These are phyloP conservation scores for Anas bernieri DNA, from an alignment of 2,797 vertebrate genomes.

Conservation along the genomic window DNA sequence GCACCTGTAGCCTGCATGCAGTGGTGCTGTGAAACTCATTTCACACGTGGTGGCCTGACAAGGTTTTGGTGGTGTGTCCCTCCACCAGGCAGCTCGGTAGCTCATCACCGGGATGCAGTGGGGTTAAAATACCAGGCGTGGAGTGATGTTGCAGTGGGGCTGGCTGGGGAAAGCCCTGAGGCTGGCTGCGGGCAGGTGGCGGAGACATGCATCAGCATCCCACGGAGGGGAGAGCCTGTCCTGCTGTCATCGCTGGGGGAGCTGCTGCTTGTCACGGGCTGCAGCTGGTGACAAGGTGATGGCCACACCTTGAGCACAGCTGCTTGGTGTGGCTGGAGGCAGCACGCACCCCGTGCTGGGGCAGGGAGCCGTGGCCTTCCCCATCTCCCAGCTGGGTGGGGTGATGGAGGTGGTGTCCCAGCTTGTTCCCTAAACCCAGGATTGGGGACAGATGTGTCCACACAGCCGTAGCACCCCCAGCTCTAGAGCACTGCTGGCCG, in stretches of 20 bases:
- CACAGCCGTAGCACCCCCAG: not conserved
- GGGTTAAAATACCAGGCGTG: not conserved
- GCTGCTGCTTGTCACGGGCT: slow-evolving; percentile 18
- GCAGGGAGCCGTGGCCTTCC: rapidly evolving
- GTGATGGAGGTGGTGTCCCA: not conserved
- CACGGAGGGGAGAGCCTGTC: not conserved
- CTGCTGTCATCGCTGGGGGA: slow-evolving; percentile 13
- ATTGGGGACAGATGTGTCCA: not conserved
- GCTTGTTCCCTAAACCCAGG: not conserved
- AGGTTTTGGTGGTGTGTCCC: not conserved
- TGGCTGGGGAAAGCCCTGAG: too few relatives aligned
- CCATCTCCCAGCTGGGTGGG: not conserved
- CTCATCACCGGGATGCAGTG: not conserved
- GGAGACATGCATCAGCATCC: not conserved
- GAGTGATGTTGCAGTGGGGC: not conserved
- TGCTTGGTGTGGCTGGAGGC: not conserved
- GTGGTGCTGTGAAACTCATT: not conserved
- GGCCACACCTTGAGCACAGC: not conserved
- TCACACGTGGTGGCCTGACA: rapidly evolving
- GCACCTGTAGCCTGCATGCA: not conserved
- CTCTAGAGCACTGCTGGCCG: not conserved
- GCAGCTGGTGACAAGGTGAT: slow-evolving; percentile 19
- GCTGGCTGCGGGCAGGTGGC: too few relatives aligned
- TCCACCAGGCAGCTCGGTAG: not conserved
- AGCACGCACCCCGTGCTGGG: not conserved